phyloP scores from a whole-genome alignment of 23 tunicate species.

The Botrylloides violaceus region DNA sequence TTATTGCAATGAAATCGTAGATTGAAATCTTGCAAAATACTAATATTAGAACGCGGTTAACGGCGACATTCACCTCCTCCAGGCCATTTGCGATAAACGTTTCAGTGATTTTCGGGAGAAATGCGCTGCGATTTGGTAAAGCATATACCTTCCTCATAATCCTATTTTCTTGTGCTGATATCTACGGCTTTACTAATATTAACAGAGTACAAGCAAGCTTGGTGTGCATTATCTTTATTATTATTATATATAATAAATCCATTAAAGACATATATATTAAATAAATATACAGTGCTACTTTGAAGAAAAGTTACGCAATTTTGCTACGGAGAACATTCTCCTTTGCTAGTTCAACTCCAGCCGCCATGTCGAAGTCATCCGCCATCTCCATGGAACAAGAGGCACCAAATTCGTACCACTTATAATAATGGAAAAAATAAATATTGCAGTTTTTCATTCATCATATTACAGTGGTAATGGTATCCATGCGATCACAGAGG shows the following conservation, averaged over 20 bases:
- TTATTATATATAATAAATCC: background rate
- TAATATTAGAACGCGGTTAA: background rate
- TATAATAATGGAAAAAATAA: no score
- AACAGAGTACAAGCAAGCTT: background rate
- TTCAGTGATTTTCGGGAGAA: background rate
- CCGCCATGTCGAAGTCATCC: no score
- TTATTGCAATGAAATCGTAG: background rate
- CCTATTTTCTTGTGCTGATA: background rate
- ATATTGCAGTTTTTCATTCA: no score
- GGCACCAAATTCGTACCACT: no score
- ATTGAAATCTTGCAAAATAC: background rate
- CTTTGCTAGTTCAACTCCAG: no score
- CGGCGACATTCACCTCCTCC: background rate
- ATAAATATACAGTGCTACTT: slow-evolving; percentile 25
- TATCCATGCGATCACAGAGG: no score
- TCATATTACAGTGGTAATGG: no score
- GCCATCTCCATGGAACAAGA: no score
- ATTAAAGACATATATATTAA: slow-evolving; percentile 5
- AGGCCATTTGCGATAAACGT: background rate
- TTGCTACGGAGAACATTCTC: background rate
- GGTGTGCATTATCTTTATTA: background rate
- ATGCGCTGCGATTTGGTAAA: background rate
- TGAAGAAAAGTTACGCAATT: slow-evolving; percentile 12
- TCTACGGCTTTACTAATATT: background rate
- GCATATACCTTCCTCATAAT: background rate